phyloP scores from a whole-genome alignment of 2,797 vertebrate genomes.

The Takifugu rubripes region DNA sequence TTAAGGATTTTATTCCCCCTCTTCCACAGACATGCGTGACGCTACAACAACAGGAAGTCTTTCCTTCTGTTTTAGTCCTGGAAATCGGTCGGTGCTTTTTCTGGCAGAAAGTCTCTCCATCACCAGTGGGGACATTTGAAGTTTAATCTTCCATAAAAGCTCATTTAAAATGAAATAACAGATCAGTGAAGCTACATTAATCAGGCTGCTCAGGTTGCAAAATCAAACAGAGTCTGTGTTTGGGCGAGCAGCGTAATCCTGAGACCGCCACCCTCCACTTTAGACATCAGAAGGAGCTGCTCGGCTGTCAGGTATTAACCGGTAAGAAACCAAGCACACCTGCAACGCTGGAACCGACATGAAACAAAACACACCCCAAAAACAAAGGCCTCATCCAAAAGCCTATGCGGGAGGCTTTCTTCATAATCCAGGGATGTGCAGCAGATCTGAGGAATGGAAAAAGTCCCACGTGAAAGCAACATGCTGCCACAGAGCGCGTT shows the following conservation, averaged over 20 bases:
- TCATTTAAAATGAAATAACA: no score
- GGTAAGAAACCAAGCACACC: constrained; percentile 56
- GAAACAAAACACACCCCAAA: constrained; percentile 60
- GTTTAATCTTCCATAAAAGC: no score
- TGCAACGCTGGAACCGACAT: constrained; percentile 67
- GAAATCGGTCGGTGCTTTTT: no score
- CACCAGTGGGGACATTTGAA: no score
- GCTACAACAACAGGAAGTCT: no score
- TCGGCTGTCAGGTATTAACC: constrained; percentile 41
- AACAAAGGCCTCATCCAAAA: constrained; percentile 67
- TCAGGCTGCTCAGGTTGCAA: constrained; percentile 20
- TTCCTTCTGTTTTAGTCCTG: no score
- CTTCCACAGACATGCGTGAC: no score
- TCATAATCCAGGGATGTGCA: constrained; percentile 64
- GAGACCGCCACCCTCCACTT: constrained; percentile 46
- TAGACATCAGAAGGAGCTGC: constrained; percentile 51
- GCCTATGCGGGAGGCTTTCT: constrained; percentile 60
- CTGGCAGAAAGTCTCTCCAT: no score
- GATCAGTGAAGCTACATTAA: neutral
- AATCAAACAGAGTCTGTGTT: constrained; percentile 39
- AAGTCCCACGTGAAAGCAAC: constrained; percentile 68
- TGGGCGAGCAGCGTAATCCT: constrained; percentile 51
- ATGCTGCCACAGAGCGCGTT: constrained; percentile 56
- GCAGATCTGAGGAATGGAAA: constrained; percentile 65
- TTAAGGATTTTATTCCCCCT: no score